A percentile compares a stretch with the other conserved stretches of the same genome.
phyloP scores from a whole-genome alignment of 2,797 vertebrate species.

The Phaenicophaeus curvirostris region DNA sequence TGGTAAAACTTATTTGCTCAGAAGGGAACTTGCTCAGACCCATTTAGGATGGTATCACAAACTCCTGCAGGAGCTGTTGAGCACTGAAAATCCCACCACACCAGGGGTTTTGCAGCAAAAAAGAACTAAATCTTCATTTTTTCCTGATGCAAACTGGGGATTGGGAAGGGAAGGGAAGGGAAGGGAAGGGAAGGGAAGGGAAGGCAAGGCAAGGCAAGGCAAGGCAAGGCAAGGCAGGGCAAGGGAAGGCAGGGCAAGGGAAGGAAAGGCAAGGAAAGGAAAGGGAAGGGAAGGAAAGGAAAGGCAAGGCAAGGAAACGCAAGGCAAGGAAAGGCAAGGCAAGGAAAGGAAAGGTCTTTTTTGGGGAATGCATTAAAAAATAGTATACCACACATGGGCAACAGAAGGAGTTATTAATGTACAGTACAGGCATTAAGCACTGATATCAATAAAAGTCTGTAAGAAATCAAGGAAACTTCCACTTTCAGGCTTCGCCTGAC shows the following conservation, averaged over 20 bases:
- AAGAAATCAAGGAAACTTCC: not conserved
- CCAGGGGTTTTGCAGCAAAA: not conserved
- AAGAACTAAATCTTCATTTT: too few relatives aligned
- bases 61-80: not conserved
- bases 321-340: not conserved
- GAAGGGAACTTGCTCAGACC: not conserved
- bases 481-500: not conserved
- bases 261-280: too few relatives aligned
- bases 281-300: too few relatives aligned
- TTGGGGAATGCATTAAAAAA: not conserved
- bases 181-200: accelerated
- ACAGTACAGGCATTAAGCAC: not conserved
- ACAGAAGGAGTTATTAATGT: not conserved
- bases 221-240: not conserved
- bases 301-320: too few relatives aligned
- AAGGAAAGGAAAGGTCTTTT: not conserved
- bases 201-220: accelerated
- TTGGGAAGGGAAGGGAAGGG: too few relatives aligned
- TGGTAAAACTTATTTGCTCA: not conserved
- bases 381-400: not conserved
- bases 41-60: not conserved
- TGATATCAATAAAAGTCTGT: not conserved
- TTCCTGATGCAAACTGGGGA: not conserved
- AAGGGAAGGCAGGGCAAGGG: too few relatives aligned
- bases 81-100: not conserved